A percentile compares a stretch with the other conserved stretches of the same genome.
These are phyloP conservation scores for Leuctra nigra DNA, from an alignment of 2,888 invertebrate genomes.

Conservation along the genomic window DNA sequence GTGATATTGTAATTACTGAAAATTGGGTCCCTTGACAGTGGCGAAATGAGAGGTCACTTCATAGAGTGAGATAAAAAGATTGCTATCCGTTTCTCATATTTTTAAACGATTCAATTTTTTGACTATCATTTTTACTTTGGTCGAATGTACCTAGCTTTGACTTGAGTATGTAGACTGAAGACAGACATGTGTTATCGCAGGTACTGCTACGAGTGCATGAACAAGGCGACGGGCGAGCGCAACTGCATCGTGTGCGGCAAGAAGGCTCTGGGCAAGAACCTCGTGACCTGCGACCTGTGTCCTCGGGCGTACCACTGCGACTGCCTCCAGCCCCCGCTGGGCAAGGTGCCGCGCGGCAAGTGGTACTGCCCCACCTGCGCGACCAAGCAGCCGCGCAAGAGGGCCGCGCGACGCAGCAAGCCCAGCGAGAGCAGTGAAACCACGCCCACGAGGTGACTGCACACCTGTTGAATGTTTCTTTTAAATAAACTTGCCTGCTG, in stretches of 20 bases:
- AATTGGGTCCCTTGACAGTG: too few species aligned
- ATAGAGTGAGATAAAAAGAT: too few species aligned
- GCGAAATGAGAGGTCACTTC: too few species aligned
- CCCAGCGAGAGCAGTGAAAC: slow-evolving; percentile 48
- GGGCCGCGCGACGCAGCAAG: slow-evolving; percentile 46
- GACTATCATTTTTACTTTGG: too few species aligned
- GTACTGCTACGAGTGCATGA: slow-evolving; percentile 94
- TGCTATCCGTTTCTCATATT: too few species aligned
- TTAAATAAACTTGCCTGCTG: too few species aligned
- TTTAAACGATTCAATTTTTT: too few species aligned
- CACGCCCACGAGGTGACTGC: slow-evolving; percentile 40
- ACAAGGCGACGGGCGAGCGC: slow-evolving; percentile 85
- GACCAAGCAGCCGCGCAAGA: slow-evolving; percentile 64
- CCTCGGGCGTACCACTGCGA: slow-evolving; percentile 88
- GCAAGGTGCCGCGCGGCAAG: slow-evolving; percentile 75
- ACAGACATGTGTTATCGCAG: slow-evolving; percentile 48
- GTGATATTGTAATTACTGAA: too few species aligned
- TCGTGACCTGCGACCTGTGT: slow-evolving; percentile 85
- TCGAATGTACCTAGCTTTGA: too few species aligned
- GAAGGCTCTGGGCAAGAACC: slow-evolving; percentile 53
- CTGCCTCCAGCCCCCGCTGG: slow-evolving; percentile 82
- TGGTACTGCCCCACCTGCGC: slow-evolving; percentile 89
- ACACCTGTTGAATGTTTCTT: too few species aligned
- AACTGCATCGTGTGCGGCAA: slow-evolving; percentile 93
- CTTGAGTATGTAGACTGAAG: too few species aligned